A percentile compares a stretch with the other conserved stretches of the same genome.
Conservation (phyloP, 2,888 invertebrate genomes). For the Latrodectus hesperus region DNA sequence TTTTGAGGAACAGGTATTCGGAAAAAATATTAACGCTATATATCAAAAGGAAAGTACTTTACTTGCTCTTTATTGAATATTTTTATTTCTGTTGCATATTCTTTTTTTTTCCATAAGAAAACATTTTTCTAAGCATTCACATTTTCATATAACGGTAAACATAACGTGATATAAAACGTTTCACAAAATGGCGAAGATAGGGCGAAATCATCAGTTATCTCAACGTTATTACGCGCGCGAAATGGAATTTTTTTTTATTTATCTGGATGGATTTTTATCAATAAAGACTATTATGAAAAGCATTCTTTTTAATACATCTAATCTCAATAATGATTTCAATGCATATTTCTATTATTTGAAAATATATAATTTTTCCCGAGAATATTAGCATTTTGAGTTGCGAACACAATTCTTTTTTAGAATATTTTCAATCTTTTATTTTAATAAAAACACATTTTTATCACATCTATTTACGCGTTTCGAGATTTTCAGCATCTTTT, state of each 20-base stretch:
- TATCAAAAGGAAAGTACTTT: conserved; percentile 52
- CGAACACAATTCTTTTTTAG: too few relatives aligned
- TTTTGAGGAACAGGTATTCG: conserved; percentile 15
- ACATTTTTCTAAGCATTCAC: conserved; percentile 15
- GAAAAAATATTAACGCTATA: conserved; percentile 44
- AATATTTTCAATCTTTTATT: too few relatives aligned
- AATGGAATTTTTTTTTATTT: conserved; percentile 16
- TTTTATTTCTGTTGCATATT: conserved; percentile 21
- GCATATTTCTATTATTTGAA: too few relatives aligned
- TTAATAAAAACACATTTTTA: too few relatives aligned
- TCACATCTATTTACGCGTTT: too few relatives aligned
- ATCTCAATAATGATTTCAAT: too few relatives aligned
- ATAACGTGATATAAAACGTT: conserved; percentile 21
- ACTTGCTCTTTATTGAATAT: conserved; percentile 56
- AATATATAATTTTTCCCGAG: too few relatives aligned
- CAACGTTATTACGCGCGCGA: not conserved
- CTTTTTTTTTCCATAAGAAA: not conserved
- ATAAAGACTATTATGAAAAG: too few relatives aligned
- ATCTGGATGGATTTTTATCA: conserved; percentile 5
- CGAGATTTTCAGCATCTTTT: too few relatives aligned
- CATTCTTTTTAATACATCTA: too few relatives aligned
- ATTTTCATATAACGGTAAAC: conserved; percentile 12
- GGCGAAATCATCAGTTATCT: conserved; percentile 21
- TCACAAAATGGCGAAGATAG: conserved; percentile 13
- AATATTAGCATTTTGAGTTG: too few relatives aligned